Base-by-base conservation (phyloP, 2,888 invertebrate genomes). In the Chloromyia formosa region DNA sequence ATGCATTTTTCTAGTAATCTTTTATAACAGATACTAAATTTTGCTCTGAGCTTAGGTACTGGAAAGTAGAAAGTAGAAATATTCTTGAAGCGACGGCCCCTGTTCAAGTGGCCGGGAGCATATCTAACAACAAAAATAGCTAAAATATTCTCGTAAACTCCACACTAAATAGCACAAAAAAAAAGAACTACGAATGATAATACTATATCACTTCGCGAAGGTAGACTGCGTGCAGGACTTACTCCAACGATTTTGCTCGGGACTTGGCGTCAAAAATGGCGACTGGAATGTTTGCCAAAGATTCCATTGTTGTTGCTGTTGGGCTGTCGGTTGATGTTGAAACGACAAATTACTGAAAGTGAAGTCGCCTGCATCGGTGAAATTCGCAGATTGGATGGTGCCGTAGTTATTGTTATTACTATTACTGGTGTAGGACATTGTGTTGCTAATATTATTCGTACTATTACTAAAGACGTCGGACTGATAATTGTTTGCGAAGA, bases 191-290 rank as follows among this genome's bases (percentile, higher is more conserved):
- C 27, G 7, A 35, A 35, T 35, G 27, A 7, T 7, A 35, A 35
- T 7, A 35, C 27, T 35, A 35, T 35, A 35, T 35, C 27, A 35
- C 7, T 35, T 35, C 27, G 7, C 27, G 7, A 35, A 35, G 27
- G 27, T 7, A 35, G 27, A n/a, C 7, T 2, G 27, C 27, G 27
- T 35, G 27, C 27, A 77, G 78, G 81, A 86, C 86, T 86, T 86
- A 86, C 86, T 85, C 86, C 85, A 83, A 78, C 81, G 81, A 81
- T 84, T 76, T 78, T 80, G 77, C 77, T 78, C 79, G 77, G 77
- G 42, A 53, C 53, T 73, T 23, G 61, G 54, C 10, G 62, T 73
- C 22, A 64, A 61, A 54, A 61, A 69, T 53, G 78, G 78, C 78
- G 77, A 78, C 61, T 77, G 78, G 75, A 78, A 78, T 66, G 77